Evolutionary conservation across 2,797 vertebrate genomes (phyloP).

Genomic region (Silurus aristotelis): DNA sequence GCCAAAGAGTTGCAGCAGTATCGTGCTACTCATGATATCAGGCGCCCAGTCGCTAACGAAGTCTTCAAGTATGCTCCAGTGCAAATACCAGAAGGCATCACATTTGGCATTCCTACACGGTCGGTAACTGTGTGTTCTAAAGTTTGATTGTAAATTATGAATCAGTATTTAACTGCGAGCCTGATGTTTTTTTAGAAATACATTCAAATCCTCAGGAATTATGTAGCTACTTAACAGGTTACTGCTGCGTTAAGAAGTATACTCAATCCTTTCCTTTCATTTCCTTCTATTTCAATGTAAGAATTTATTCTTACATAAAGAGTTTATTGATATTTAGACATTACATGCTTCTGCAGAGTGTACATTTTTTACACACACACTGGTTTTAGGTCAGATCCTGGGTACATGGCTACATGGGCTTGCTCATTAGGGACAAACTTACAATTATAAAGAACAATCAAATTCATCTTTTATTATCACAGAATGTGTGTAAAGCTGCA

Average conservation of each 20-base stretch:
- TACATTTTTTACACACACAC: neutral
- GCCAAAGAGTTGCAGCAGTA: slow-evolving; percentile 73
- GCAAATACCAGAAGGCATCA: slow-evolving; percentile 65
- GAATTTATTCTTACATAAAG: no score
- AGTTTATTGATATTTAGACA: neutral
- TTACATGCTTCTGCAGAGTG: neutral
- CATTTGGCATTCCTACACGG: slow-evolving; percentile 70
- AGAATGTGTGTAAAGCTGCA: no score
- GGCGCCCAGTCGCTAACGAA: slow-evolving; percentile 38
- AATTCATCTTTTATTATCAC: no score
- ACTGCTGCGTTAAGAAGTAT: no score
- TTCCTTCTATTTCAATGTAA: neutral
- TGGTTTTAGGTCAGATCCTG: neutral
- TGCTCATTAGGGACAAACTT: no score
- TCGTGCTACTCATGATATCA: slow-evolving; percentile 68
- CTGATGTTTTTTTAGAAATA: neutral
- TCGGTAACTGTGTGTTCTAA: slow-evolving; percentile 58
- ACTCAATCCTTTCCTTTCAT: neutral
- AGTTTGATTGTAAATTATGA: neutral
- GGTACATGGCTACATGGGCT: no score
- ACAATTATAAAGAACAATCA: no score
- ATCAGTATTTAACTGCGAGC: neutral
- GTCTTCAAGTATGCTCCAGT: slow-evolving; percentile 28
- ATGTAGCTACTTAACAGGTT: neutral
- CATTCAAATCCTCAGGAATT: neutral